Evolutionary conservation across 1,140 invertebrate genomes (phyloP), one percentile per base, ranked within the genome.

Genomic region (Danaus plexippus): DNA sequence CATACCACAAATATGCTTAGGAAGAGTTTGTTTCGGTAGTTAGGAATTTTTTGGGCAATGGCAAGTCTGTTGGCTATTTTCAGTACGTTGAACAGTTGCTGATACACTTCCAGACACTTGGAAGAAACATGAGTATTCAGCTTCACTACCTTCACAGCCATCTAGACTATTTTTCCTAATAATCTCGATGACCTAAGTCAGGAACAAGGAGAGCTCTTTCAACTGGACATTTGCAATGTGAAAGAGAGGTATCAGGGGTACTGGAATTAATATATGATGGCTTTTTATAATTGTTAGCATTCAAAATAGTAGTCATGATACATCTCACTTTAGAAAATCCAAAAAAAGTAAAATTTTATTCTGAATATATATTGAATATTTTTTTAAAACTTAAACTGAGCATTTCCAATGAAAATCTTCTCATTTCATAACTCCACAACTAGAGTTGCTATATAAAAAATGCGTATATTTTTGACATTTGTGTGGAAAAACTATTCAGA

Each of bases 61-160:
- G n/a, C 9, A 50, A 18, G 22, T 50, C 48, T 50, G 22, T 41
- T 9, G 12, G 12, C 12, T 6, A 45, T 9, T 5, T n/a, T n/a
- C 43, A 45, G 12, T 3, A n/a, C 11, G 2, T 45, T 11, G 43
- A 45, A 45, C 11, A 45, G 11, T 11, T 45, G 12, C 43, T 11
- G 11, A 45, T n/a, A n/a, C 11, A 53, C 40, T 53, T 53, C 43
- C 51, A 53, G 13, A 11, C 18, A 11, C 11, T 48, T 42, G 56
- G 43, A 45, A 52, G 41, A 11, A 49, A 45, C 10, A 54, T 49
- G 52, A 54, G 52, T 22, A 54, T 62, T 44, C 58, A 62, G 51
- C 0, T 57, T 5, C 55, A 63, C 18, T 62, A 43, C 41, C 18
- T 62, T 11, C 56, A 63, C 49, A 42, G 56, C 32, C 43, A 54